Evolutionary conservation across 2,113 vertebrate genomes (phyloP), one percentile per base, ranked within the genome.

Genomic region (Epinephelus fuscoguttatus): DNA sequence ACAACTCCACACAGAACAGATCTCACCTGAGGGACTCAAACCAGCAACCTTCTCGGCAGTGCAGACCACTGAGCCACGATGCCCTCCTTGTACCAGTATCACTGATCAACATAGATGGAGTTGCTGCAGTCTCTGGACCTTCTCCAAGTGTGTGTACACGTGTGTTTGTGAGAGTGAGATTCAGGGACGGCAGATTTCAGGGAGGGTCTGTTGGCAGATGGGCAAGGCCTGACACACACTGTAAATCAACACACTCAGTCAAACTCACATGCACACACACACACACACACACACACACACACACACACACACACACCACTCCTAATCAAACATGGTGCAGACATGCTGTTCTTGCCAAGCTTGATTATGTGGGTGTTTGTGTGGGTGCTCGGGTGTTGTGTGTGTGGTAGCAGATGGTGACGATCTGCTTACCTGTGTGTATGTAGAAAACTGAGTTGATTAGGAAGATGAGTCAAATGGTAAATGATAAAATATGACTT

Each of bases 181-280:
- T 72, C 74, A 59, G 64, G 75, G 80, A 83, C 52, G 10, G 70
- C 80, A 86, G 78, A 82, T 86, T 86, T 78, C 57, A 60, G 59
- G 75, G 84, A 82, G 75, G 70, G 70, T 66, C 75, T 53, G 23
- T 18, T 53, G 70, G 80, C 75, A 87, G 80, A 79, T 75, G 70
- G 70, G 52, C 11, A 57, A 77, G 37, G 25, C 74, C 79, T 75
- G 50, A 64, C 80, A 82, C 75, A 72, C 56, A 53, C 27, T 61
- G 27, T 61, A 33, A 63, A 78, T 59, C 52, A 63, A 73, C 78
- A 68, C 66, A 50, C 23, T 42, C 49, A 59, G 57, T 45, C 61
- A 47, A 67, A 59, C 64, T 52, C 78, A 81, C 68, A 52, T 4
- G 14, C 33, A 64, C 80, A 81, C 75, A 72, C 56, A 45, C 27